Base-by-base conservation (phyloP, 92 coral and sea anemone species). In the Epizoanthus stellaris region DNA sequence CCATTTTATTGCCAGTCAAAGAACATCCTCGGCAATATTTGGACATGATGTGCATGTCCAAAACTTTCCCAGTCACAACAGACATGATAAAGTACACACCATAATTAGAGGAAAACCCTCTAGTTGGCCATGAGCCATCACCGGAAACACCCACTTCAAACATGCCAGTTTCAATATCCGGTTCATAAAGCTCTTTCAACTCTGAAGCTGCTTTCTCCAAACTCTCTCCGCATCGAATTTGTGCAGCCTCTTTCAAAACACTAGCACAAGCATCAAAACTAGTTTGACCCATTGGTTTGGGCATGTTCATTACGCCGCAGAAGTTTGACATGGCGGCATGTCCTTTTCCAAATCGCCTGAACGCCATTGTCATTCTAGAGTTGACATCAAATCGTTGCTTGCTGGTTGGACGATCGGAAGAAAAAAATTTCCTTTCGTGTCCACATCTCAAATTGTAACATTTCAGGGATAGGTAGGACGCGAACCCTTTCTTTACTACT, bases 311-410 rank as follows among this genome's bases (percentile, higher is more conserved):
- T 1, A 77, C 45, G 53, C 69, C 47, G 21, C 82, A 36, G 34
- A 77, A 65, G 1, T 77, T 77, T 61, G 67, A 59, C 67, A 77
- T 60, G 3, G 82, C 70, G 15, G 20, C 70, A 15, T 43, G 25
- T 65, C 82, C 82, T 77, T 65, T 77, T 34, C 82, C 53, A 8
- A 77, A 10, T 7, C 30, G 67, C 57, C 82, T 59, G 30, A 77
- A 59, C 6, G 70, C 82, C 67, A 60, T 47, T 65, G 36, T 45
- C 69, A 77, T 25, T 77, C 82, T 34, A 1, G 25, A 38, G 20
- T 77, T 77, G 6, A 77, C 49, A 16, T 77, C 70, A 59, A 56
- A 77, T 12, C 70, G 70, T 7, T 45, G 47, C 82, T 77, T 59
- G 75, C 5, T 16, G 23, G 54, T 59, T 47, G 82, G 69, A 23